Conservation (phyloP, 2,797 vertebrate species). For the Urocyon cinereoargenteus region DNA sequence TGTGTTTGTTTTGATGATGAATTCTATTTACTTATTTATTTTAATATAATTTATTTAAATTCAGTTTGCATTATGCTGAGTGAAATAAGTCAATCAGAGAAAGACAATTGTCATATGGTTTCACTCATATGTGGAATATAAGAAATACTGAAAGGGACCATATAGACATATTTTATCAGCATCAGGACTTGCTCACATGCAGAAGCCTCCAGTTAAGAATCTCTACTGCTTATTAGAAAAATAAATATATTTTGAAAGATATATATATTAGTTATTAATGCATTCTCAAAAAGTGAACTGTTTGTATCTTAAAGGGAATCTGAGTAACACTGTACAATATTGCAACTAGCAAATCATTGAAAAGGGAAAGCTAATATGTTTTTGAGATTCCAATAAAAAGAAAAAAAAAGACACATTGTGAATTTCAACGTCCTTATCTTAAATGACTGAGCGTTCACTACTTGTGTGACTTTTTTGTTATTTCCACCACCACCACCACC, state of each 20-base stretch:
- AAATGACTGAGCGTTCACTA: neutral
- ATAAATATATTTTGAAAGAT: neutral
- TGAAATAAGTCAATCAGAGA: no score
- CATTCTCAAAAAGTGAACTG: neutral
- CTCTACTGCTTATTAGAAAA: neutral
- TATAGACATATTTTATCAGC: neutral
- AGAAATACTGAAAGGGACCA: no score
- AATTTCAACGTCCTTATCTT: neutral
- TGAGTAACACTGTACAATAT: neutral
- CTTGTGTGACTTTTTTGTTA: no score
- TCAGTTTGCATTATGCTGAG: no score
- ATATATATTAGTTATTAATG: neutral
- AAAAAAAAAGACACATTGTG: neutral
- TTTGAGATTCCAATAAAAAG: neutral
- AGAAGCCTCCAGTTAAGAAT: neutral
- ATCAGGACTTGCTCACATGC: neutral
- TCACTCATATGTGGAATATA: no score
- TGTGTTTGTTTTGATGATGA: no score
- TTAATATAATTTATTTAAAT: no score
- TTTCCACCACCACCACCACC: neutral
- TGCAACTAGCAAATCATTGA: slow-evolving; percentile 9
- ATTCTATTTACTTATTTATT: no score
- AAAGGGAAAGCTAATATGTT: neutral
- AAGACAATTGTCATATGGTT: no score
- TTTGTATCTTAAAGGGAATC: neutral